These are phyloP conservation scores for Saturnia japonica DNA, from an alignment of 2,888 invertebrate genomes.

Conservation along the genomic window DNA sequence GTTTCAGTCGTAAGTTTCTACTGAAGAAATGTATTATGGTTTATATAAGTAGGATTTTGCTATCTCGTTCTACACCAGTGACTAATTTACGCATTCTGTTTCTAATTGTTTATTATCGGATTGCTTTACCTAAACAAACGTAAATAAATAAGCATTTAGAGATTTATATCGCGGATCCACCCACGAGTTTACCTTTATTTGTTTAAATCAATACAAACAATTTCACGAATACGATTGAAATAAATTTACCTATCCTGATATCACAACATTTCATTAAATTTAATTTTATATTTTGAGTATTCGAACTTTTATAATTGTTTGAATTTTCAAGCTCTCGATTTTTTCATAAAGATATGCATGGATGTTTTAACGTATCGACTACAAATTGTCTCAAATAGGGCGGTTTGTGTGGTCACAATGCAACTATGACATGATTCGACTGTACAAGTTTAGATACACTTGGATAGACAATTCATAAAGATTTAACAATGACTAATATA, in stretches of 20 bases:
- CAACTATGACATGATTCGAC: neutral
- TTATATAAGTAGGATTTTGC: neutral
- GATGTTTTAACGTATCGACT: neutral
- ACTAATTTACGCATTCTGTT: neutral
- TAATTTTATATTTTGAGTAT: neutral
- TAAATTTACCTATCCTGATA: neutral
- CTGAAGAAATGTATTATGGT: neutral
- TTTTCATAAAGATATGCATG: neutral
- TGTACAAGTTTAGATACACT: neutral
- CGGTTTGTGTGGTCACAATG: neutral
- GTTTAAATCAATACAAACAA: neutral
- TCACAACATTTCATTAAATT: neutral
- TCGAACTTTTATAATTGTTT: neutral
- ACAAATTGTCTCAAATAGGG: neutral
- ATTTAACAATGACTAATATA: too few relatives aligned
- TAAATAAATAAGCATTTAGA: conserved; percentile 17
- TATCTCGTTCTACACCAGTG: neutral
- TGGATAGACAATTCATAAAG: neutral
- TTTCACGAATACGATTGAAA: neutral
- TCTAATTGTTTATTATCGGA: neutral
- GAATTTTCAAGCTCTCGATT: neutral
- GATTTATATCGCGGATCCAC: neutral
- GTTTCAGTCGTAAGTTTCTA: neutral
- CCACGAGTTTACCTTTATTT: neutral
- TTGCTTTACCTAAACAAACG: neutral